These are phyloP conservation scores for Acanthopagrus latus DNA, from an alignment of 2,797 vertebrate genomes.

Conservation along the genomic window DNA sequence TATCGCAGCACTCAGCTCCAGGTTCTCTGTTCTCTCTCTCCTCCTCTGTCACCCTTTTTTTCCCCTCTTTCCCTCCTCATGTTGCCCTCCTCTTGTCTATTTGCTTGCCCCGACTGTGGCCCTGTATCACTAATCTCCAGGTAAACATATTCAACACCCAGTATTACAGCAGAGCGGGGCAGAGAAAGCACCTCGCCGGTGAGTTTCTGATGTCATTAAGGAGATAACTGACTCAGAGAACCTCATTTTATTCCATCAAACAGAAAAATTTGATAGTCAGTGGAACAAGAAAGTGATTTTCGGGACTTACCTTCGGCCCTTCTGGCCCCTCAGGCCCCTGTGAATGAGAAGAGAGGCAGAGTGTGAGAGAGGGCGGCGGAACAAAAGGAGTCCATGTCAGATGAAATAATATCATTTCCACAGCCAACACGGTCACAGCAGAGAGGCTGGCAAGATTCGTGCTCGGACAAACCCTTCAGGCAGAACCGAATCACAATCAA, in stretches of 20 bases:
- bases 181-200: not conserved
- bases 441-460: constrained; percentile 72
- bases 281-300: constrained; percentile 32
- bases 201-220: constrained; percentile 6
- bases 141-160: constrained; percentile 41
- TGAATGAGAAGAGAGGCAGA: constrained; percentile 54
- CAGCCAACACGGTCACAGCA: constrained; percentile 75
- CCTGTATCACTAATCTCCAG: constrained; percentile 46
- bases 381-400: constrained; percentile 57
- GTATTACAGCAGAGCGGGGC: not conserved
- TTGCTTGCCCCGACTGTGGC: constrained; percentile 51
- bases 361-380: constrained; percentile 29
- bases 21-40: constrained; percentile 63
- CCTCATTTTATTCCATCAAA: constrained; percentile 17
- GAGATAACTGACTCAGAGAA: constrained; percentile 5
- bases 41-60: constrained; percentile 19
- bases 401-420: constrained; percentile 80
- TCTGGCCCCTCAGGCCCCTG: constrained; percentile 95
- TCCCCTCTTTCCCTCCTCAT: constrained; percentile 13
- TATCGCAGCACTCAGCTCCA: constrained; percentile 59
- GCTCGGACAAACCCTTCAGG: constrained; percentile 74
- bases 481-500: constrained; percentile 69
- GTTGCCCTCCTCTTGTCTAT: constrained; percentile 34
- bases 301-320: constrained; percentile 92
- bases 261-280: constrained; percentile 20